Conservation (phyloP, 2,113 vertebrate species). For the Odobenus rosmarus region DNA sequence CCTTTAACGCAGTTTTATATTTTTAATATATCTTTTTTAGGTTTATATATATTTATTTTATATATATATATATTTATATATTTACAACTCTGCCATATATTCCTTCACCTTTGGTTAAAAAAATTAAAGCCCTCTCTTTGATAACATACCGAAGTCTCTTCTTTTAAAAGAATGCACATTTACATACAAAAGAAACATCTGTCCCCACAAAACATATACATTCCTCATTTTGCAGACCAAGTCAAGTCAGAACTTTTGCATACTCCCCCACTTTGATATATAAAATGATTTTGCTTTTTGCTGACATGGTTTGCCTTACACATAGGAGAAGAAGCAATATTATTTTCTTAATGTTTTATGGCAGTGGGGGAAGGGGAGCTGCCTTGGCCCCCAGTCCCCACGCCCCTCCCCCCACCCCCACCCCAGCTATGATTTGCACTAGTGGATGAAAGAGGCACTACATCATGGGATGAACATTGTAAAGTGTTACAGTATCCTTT, state of each 20-base stretch:
- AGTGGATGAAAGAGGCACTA: slow-evolving; percentile 88
- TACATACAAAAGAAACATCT: slow-evolving; percentile 89
- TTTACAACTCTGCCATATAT: slow-evolving; percentile 94
- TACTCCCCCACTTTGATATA: slow-evolving; percentile 84
- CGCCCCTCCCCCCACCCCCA: slow-evolving; percentile 40
- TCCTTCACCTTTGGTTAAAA: slow-evolving; percentile 93
- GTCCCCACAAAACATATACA: slow-evolving; percentile 88
- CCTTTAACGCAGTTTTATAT: slow-evolving; percentile 92
- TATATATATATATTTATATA: slow-evolving; percentile 92
- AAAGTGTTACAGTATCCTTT: slow-evolving; percentile 87
- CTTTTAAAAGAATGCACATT: slow-evolving; percentile 88
- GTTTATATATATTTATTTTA: slow-evolving; percentile 90
- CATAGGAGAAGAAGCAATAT: slow-evolving; percentile 85
- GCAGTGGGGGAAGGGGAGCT: slow-evolving; percentile 79
- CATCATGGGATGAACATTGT: slow-evolving; percentile 80
- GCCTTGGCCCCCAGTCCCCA: slow-evolving; percentile 77
- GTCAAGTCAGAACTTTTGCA: slow-evolving; percentile 85
- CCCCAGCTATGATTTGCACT: slow-evolving; percentile 76
- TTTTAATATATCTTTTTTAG: slow-evolving; percentile 94
- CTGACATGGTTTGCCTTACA: slow-evolving; percentile 79
- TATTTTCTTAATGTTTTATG: slow-evolving; percentile 81
- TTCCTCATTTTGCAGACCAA: slow-evolving; percentile 87
- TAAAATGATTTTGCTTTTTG: slow-evolving; percentile 82
- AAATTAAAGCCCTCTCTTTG: slow-evolving; percentile 92
- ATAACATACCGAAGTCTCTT: slow-evolving; percentile 87